These are phyloP conservation scores for Lepidurus apus DNA, from an alignment of 1,140 invertebrate species.

Conservation along the genomic window DNA sequence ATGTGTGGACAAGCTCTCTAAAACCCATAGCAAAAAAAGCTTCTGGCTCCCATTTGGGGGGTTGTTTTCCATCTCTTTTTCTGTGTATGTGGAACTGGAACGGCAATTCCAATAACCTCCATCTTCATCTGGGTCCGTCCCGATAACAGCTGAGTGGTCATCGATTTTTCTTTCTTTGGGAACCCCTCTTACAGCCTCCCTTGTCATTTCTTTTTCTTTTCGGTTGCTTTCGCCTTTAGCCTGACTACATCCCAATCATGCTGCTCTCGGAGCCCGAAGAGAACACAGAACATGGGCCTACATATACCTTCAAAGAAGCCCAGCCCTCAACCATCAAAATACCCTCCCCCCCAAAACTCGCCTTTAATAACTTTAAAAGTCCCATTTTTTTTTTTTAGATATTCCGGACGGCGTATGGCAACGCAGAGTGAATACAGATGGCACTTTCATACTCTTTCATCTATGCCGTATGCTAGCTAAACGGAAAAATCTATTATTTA, in stretches of 20 bases:
- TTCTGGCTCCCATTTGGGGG: background rate
- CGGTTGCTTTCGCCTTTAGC: background rate
- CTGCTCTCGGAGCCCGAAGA: background rate
- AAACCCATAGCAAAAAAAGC: background rate
- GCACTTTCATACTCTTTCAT: background rate
- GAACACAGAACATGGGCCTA: background rate
- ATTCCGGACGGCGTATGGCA: background rate
- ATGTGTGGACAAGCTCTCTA: background rate
- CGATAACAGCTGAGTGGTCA: slow-evolving; percentile 21
- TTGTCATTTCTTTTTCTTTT: background rate
- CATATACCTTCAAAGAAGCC: background rate
- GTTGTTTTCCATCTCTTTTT: background rate
- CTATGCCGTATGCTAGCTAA: background rate
- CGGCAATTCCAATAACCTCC: slow-evolving; percentile 18
- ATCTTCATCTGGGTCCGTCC: slow-evolving; percentile 14
- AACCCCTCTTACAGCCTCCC: background rate
- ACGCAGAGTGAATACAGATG: slow-evolving; percentile 9
- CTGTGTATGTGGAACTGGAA: background rate
- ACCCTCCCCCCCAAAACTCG: background rate
- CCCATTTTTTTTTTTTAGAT: slow-evolving; percentile 18
- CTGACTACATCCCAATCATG: slow-evolving; percentile 15
- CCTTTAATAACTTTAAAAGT: slow-evolving; percentile 17
- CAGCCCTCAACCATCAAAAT: background rate
- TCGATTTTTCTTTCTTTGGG: slow-evolving; percentile 1
- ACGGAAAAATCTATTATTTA: background rate